A percentile compares a stretch with the other conserved stretches of the same genome.
These are phyloP conservation scores for Neoitamus cyanurus DNA, from an alignment of 2,888 invertebrate species.

Conservation along the genomic window DNA sequence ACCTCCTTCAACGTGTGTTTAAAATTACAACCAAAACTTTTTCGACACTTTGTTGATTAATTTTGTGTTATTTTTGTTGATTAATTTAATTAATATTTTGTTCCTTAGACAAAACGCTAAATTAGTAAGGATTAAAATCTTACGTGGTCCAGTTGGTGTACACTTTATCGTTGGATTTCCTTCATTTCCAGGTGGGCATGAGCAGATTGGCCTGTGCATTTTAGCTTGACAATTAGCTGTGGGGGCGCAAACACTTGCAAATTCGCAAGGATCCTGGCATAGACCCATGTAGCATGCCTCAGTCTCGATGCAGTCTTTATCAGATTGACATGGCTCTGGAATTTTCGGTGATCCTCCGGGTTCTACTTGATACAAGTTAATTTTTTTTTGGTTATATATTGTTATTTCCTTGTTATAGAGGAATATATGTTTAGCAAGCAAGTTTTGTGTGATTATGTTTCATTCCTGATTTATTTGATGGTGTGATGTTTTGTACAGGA, in stretches of 20 bases:
- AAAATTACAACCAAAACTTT: conserved; percentile 11
- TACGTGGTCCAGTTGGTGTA: conserved; percentile 80
- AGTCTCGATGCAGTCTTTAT: conserved; percentile 84
- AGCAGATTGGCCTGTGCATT: conserved; percentile 86
- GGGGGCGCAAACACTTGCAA: conserved; percentile 80
- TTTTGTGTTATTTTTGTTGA: conserved; percentile 29
- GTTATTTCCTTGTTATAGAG: conserved; percentile 8
- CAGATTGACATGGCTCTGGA: conserved; percentile 83
- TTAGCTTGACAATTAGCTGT: conserved; percentile 83
- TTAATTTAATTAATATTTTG: conserved; percentile 33
- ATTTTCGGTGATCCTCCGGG: conserved; percentile 76
- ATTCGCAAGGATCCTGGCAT: conserved; percentile 86
- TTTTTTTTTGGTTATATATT: conserved; percentile 44
- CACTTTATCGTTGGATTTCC: conserved; percentile 86
- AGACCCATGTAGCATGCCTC: conserved; percentile 85
- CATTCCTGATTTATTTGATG: conserved; percentile 2
- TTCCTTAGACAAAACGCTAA: background rate
- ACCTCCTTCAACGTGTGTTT: background rate
- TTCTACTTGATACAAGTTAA: conserved; percentile 68
- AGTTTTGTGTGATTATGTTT: conserved; percentile 12
- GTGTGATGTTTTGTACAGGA: background rate
- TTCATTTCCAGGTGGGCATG: conserved; percentile 82
- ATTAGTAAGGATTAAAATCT: conserved; percentile 63
- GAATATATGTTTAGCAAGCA: background rate
- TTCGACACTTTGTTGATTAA: conserved; percentile 32